phyloP scores from a whole-genome alignment of 2,797 vertebrate species.

The Anniella stebbinsi region DNA sequence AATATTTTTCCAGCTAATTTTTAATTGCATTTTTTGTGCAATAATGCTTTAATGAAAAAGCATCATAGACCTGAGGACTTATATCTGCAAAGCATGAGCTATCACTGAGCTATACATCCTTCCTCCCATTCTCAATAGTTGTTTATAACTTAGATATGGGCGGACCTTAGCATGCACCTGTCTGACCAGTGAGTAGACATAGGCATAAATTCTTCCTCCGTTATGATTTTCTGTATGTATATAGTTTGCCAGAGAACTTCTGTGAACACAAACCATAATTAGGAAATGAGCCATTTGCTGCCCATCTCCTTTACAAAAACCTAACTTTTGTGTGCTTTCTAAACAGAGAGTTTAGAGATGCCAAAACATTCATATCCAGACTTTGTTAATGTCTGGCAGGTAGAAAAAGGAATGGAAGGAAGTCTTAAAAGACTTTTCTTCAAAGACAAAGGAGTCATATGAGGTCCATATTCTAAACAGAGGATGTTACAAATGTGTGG shows the following conservation, averaged over 20 bases:
- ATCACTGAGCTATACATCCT: background rate
- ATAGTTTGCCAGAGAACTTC: slow-evolving; percentile 3
- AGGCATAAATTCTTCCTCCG: background rate
- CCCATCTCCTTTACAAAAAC: background rate
- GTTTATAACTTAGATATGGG: background rate
- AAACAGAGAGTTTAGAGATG: background rate
- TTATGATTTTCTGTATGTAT: background rate
- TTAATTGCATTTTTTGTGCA: background rate
- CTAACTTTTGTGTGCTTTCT: background rate
- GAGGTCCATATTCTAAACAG: background rate
- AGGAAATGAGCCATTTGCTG: background rate
- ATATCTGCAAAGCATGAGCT: background rate
- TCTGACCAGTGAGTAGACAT: background rate
- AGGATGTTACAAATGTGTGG: rapidly evolving
- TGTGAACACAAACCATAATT: slow-evolving; percentile 16
- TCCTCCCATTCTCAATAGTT: background rate
- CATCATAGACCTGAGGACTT: background rate
- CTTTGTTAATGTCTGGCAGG: background rate
- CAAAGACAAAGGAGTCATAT: background rate
- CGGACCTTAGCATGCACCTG: background rate
- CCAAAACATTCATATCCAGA: background rate
- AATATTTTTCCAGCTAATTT: background rate
- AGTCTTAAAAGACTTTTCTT: background rate
- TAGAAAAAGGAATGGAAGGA: background rate
- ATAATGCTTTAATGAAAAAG: background rate